These are phyloP conservation scores for Atta cephalotes DNA, from an alignment of 1,140 invertebrate genomes.

Conservation along the genomic window DNA sequence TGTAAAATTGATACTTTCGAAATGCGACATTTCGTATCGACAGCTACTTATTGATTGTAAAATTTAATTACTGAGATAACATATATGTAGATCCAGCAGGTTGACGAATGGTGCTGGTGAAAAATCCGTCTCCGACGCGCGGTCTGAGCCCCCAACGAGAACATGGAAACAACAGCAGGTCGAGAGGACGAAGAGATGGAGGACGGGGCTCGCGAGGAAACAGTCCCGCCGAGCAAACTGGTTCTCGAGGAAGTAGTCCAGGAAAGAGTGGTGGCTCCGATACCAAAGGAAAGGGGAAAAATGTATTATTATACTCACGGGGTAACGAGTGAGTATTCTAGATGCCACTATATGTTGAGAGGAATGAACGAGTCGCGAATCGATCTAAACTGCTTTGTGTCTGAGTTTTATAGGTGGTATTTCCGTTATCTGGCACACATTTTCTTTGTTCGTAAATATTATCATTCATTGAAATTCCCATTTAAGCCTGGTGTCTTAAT, in stretches of 20 bases:
- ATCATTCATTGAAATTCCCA: background rate
- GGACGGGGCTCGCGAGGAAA: slow-evolving; percentile 73
- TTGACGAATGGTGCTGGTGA: slow-evolving; percentile 81
- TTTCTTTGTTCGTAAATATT: background rate
- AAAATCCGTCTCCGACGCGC: slow-evolving; percentile 76
- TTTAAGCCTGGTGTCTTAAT: background rate
- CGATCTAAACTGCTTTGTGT: slow-evolving; percentile 3
- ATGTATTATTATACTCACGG: slow-evolving; percentile 76
- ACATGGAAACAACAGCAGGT: slow-evolving; percentile 58
- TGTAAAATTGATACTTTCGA: background rate
- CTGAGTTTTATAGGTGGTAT: background rate
- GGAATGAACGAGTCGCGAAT: slow-evolving; percentile 7
- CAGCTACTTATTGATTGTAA: background rate
- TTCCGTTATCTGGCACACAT: background rate
- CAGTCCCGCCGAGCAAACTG: slow-evolving; percentile 71
- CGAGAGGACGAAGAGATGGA: slow-evolving; percentile 39
- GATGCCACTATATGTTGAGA: background rate
- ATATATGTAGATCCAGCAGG: slow-evolving; percentile 38
- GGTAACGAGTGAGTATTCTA: slow-evolving; percentile 82
- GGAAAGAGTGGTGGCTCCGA: slow-evolving; percentile 70
- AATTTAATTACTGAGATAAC: background rate
- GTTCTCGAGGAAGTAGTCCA: slow-evolving; percentile 78
- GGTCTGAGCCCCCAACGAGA: slow-evolving; percentile 73
- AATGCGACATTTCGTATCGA: background rate
- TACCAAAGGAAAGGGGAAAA: slow-evolving; percentile 74